Base-by-base conservation (phyloP, 2,888 invertebrate genomes). In the Amblyjoppa fuscipennis region DNA sequence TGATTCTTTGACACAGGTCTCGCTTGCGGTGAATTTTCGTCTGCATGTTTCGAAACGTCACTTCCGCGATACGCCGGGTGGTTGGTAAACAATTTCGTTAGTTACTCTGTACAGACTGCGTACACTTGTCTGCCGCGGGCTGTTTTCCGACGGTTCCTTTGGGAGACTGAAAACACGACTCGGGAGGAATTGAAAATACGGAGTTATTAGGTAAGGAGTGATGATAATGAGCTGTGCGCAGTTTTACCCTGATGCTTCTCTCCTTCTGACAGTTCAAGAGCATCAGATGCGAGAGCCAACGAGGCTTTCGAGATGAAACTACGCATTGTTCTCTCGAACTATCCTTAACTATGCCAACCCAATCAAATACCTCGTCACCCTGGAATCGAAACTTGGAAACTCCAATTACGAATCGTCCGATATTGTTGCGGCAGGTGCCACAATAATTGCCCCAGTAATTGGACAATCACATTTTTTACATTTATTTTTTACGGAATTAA, bases 111-210 rank as follows among this genome's bases (percentile, higher is more conserved):
- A 70, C 56, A 76, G 13, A 7, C 5, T 1, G 38, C 25, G 56
- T 31, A 28, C 45, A 1, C 16, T 41, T 7, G n/a, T 16, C 49
- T 25, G 20, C 56, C 34, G 45, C 49, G 31, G 56, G 11, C 20
- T 31, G 53, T 13, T 49, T 70, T 66, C 53, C 41, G 66, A 71
- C 7, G 20, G 11, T 66, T 68, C 71, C 71, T 73, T 82, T 45
- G 71, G 56, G 71, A 13, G 38, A 49, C 66, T n/a, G 56, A 56
- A 71, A 34, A 53, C 31, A 56, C 71, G 51, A 38, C 71, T 71
- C 31, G 53, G 20, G 51, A 34, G 51, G 34, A 11, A 71, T 53
- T 51, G 13, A 28, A 59, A 59, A 28, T 59, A 13, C 11, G 28
- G 28, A 59, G 28, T 13, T 59, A 59, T 59, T 59, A 25, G 25